Evolutionary conservation across 2,888 invertebrate species (phyloP), one percentile per base, ranked within the genome.

Genomic region (Taenaris catops): DNA sequence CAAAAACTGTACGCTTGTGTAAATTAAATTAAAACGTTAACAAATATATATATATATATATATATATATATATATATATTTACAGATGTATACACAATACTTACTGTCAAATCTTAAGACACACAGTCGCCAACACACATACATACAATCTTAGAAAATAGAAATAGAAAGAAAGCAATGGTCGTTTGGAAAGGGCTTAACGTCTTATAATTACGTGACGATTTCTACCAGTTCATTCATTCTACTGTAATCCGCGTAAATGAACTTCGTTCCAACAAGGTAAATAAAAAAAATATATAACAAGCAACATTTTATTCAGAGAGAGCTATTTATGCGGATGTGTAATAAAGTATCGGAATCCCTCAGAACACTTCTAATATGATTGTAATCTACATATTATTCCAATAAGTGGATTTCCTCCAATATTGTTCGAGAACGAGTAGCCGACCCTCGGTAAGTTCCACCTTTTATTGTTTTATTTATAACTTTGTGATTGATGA

Each of bases 401-500:
- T 80, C 79, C 81, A 80, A 84, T 86, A 86, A 83, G 81, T 78
- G 75, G 69, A 70, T 73, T 75, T 76, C 70, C 69, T 63, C 59
- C 79, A 72, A 81, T 83, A 83, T 81, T 71, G 79, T 60, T 57
- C 48, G 56, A 61, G 67, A 68, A 72, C 56, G 54, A 71, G 68
- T 66, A 50, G 64, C 68, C 66, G 67, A 76, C 81, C 79, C 81
- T 75, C 66, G 49, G 51, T 49, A 46, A 53, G 46, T 40, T 83
- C 79, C 74, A 84, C 83, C 83, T 83, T 84, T 86, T 84, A 84
- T 86, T 86, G 84, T 84, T 86, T 84, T 86, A 86, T 86, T 84
- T 86, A 86, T 84, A 86, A 86, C 81, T 86, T 83, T 76, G 79
- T 84, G 86, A 86, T 86, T 86, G 86, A 86, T 86, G 86, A 78